Evolutionary conservation across 2,113 vertebrate genomes (phyloP).

Genomic region (Archilochus colubris): DNA sequence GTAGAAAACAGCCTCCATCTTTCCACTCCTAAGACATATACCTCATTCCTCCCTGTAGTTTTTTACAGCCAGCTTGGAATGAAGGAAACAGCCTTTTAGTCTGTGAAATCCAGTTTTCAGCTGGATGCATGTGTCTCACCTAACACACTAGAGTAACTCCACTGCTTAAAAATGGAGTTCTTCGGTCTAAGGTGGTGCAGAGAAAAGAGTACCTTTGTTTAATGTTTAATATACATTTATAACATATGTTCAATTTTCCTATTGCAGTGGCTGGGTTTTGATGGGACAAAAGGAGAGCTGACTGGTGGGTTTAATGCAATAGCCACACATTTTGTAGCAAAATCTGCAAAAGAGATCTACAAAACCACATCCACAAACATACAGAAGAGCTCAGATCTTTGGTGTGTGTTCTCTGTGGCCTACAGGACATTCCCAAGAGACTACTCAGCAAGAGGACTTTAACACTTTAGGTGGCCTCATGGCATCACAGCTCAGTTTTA

Average conservation of each 20-base stretch:
- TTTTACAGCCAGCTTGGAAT: neutral
- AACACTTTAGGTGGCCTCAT: neutral
- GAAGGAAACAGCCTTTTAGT: neutral
- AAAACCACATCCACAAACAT: neutral
- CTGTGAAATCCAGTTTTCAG: slow-evolving; percentile 5
- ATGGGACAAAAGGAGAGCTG: neutral
- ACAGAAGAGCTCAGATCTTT: neutral
- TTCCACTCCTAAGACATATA: neutral
- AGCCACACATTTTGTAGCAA: neutral
- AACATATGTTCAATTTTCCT: slow-evolving; percentile 21
- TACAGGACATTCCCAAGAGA: neutral
- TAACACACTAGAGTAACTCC: neutral
- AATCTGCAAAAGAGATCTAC: neutral
- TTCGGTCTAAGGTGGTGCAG: neutral
- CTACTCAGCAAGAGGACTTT: neutral
- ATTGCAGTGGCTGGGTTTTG: neutral
- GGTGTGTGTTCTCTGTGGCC: neutral
- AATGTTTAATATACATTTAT: neutral
- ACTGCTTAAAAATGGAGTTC: neutral
- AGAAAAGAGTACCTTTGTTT: neutral
- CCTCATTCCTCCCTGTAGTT: neutral
- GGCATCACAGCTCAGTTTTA: neutral
- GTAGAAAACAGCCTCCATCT: neutral
- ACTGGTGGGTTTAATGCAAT: neutral
- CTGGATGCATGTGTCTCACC: neutral